A percentile compares a stretch with the other conserved stretches of the same genome.
These are phyloP conservation scores for Emys orbicularis DNA, from an alignment of 2,797 vertebrate genomes.

Conservation along the genomic window DNA sequence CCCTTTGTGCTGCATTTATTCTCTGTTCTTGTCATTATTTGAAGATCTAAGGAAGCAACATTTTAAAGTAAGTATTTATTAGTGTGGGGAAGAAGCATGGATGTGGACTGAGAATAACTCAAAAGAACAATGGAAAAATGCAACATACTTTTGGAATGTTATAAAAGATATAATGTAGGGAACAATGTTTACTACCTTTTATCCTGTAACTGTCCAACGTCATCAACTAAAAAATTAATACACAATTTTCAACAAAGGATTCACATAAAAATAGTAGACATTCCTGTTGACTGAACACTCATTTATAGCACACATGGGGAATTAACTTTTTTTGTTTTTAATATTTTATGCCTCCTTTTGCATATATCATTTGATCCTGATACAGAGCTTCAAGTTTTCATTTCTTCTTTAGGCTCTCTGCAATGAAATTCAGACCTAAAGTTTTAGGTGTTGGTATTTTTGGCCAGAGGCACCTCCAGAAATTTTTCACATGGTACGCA, in stretches of 20 bases:
- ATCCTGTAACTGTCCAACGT: neutral
- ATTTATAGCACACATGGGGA: neutral
- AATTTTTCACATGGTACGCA: too few relatives aligned
- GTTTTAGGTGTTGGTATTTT: neutral
- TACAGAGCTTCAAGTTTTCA: neutral
- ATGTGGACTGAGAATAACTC: neutral
- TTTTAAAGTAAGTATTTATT: neutral
- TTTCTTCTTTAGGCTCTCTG: neutral
- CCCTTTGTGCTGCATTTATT: neutral
- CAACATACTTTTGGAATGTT: neutral
- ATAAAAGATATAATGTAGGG: neutral
- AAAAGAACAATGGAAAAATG: neutral
- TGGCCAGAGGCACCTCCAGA: neutral
- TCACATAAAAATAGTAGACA: neutral
- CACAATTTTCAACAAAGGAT: neutral
- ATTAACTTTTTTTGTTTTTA: neutral
- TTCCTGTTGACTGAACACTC: neutral
- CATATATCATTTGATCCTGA: neutral
- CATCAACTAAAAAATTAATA: neutral
- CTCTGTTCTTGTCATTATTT: neutral
- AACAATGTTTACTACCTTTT: neutral
- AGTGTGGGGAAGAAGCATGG: neutral
- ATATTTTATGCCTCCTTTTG: conserved; percentile 10
- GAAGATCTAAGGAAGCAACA: neutral
- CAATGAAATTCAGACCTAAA: neutral